A percentile compares a stretch with the other conserved stretches of the same genome.
phyloP scores from a whole-genome alignment of 2,113 vertebrate genomes.

The Brachyhypopomus gauderio region DNA sequence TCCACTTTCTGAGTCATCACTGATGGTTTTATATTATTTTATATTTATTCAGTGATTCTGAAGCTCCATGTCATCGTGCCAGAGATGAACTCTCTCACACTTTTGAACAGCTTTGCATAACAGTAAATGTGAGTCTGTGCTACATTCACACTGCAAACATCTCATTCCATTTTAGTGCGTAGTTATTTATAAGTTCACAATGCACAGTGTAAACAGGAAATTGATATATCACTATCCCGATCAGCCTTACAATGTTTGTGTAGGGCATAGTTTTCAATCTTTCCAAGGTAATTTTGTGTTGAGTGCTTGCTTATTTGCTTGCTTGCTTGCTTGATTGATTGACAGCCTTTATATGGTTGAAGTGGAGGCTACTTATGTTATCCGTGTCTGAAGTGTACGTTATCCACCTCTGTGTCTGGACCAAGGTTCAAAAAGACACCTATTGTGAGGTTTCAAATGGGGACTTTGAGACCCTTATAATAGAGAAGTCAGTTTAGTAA shows the following conservation, averaged over 20 bases:
- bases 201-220: not conserved
- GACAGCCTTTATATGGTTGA: too few relatives aligned
- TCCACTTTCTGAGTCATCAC: conserved; percentile 28
- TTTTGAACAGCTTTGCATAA: not conserved
- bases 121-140: not conserved
- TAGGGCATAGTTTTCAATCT: not conserved
- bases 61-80: conserved; percentile 13
- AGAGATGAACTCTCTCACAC: conserved; percentile 10
- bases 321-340: too few relatives aligned
- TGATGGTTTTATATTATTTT: conserved; percentile 10
- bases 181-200: not conserved
- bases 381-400: too few relatives aligned
- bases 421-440: too few relatives aligned
- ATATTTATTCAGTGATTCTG: conserved; percentile 5
- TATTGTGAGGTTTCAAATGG: too few relatives aligned
- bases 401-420: too few relatives aligned
- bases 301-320: too few relatives aligned
- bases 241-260: not conserved
- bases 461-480: not conserved
- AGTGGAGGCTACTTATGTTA: too few relatives aligned
- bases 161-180: not conserved
- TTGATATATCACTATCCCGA: not conserved
- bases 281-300: not conserved
- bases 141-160: not conserved
- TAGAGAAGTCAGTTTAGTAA: not conserved